Evolutionary conservation across 2,888 invertebrate genomes (phyloP), one percentile per base, ranked within the genome.

Genomic region (Leptinotarsa peninsularis): DNA sequence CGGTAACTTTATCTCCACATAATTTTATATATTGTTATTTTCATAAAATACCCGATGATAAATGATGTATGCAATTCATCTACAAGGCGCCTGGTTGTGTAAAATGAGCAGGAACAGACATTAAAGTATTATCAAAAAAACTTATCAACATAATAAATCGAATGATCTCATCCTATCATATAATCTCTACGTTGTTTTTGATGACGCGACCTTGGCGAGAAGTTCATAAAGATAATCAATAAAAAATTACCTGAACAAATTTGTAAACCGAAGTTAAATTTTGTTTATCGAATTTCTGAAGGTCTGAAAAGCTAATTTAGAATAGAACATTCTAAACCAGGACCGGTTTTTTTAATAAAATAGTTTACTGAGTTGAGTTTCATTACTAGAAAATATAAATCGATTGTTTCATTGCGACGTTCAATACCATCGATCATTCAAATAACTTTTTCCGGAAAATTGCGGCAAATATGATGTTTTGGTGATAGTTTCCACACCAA

Each of bases 21-120:
- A 74, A 77, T 72, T 71, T 72, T 52, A 70, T 68, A 66, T 66
- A 43, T 58, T 56, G 54, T 70, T 3, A 18, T 49, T 43, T 68
- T 52, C 52, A 27, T 17, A 13, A 43, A 70, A 58, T 60, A 56
- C 21, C 4, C 58, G 49, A 70, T 70, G 33, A 63, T 43, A 33
- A 63, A 17, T 33, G 5, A 63, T n/a, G 33, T n/a, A 43, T 63
- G 17, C 7, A 63, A 43, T 33, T 7, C n/a, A 17, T 14, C n/a
- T 63, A 27, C 10, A 43, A 7, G 63, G 27, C 63, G 17, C 1
- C 63, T 15, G 14, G n/a, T 33, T 33, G 17, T 33, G 7, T 17
- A n/a, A 43, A 33, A 14, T 13, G n/a, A 4, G 21, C 10, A 18
- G 43, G 3, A 43, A 43, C 3, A 43, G 43, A 10, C 10, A 43